Percentiles rank a stretch among this genome's conserved stretches.
Evolutionary conservation across 2,797 vertebrate species (phyloP).

Genomic region (Microcaecilia unicolor): DNA sequence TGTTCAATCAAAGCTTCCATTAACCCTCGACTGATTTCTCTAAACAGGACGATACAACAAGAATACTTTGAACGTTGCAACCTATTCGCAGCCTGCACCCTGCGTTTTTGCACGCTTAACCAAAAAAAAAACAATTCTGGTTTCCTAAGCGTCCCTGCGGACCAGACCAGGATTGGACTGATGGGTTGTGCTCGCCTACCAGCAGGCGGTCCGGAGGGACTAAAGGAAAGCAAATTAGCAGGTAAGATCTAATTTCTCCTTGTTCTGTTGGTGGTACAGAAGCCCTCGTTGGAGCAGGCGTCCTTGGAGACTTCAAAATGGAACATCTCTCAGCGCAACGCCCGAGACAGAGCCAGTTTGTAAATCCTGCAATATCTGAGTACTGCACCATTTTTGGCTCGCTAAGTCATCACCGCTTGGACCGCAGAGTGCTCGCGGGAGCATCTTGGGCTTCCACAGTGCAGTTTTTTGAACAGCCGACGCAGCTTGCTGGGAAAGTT

Average conservation of each 20-base stretch:
- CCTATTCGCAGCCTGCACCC: conserved; percentile 35
- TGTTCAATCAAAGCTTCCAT: conserved; percentile 15
- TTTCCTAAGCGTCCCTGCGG: too few relatives aligned
- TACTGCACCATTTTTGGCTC: neutral
- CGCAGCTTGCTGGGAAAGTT: conserved; percentile 80
- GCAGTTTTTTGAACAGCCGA: conserved; percentile 72
- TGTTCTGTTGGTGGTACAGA: neutral
- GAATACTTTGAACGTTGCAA: conserved; percentile 6
- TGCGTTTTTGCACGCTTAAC: conserved; percentile 6
- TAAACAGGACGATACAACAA: conserved; percentile 2
- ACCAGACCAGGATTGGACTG: too few relatives aligned
- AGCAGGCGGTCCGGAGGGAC: too few relatives aligned
- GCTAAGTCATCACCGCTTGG: conserved; percentile 81
- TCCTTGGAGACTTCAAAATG: neutral
- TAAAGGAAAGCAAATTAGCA: too few relatives aligned
- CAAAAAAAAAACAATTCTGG: conserved; percentile 1
- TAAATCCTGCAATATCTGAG: neutral
- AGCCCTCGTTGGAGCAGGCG: conserved; percentile 1
- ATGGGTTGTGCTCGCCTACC: too few relatives aligned
- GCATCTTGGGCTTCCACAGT: conserved; percentile 69
- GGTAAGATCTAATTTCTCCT: too few relatives aligned
- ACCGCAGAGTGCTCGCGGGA: conserved; percentile 67
- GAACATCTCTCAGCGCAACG: neutral
- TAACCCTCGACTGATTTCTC: conserved; percentile 8
- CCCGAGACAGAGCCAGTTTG: neutral